Percentiles rank a stretch among this genome's conserved stretches.
Conservation (phyloP, 2,888 invertebrate species). For the Pediacus dermestoides region DNA sequence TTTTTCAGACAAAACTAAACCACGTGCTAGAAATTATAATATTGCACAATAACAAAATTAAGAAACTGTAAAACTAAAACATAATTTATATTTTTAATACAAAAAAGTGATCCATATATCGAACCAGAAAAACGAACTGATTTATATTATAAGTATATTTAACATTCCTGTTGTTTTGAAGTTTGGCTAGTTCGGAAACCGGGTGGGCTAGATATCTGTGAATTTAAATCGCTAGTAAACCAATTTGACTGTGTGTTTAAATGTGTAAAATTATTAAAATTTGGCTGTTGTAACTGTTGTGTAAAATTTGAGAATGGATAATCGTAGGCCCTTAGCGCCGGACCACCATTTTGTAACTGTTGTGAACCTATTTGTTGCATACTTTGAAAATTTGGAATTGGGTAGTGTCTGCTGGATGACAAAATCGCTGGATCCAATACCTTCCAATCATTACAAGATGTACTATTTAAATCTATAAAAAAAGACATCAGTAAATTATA, state of each 20-base stretch:
- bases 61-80: conserved; percentile 6
- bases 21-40: too few species aligned
- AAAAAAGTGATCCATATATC: conserved; percentile 11
- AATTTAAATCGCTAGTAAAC: conserved; percentile 44
- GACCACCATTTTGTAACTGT: conserved; percentile 35
- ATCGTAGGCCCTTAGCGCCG: conserved; percentile 32
- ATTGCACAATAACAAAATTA: too few species aligned
- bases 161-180: conserved; percentile 48
- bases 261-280: conserved; percentile 33
- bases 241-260: conserved; percentile 40
- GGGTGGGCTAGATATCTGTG: conserved; percentile 49
- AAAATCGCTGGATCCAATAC: conserved; percentile 91
- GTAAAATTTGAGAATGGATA: conserved; percentile 41
- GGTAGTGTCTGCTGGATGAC: conserved; percentile 64
- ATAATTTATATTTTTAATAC: too few species aligned
- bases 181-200: conserved; percentile 47
- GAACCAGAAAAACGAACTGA: conserved; percentile 5
- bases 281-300: conserved; percentile 41
- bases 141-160: conserved; percentile 17
- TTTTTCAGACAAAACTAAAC: too few species aligned
- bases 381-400: conserved; percentile 41
- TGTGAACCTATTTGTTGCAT: conserved; percentile 39
- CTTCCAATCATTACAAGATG: conserved; percentile 81
- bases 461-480: conserved; percentile 52
- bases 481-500: not conserved